Conservation (phyloP, 2,888 invertebrate genomes). For the Ophion ellenae region DNA sequence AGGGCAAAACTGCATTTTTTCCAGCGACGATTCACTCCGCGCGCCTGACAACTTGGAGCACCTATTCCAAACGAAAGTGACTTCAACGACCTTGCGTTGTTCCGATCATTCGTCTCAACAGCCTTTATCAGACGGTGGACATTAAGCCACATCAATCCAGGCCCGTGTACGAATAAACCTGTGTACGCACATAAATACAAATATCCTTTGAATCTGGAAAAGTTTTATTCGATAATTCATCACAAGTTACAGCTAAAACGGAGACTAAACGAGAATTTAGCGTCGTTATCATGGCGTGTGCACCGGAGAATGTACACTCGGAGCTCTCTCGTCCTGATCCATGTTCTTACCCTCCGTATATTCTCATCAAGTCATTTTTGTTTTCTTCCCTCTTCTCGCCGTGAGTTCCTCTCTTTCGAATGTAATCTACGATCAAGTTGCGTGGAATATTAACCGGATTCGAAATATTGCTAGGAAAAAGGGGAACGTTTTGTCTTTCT, state of each 20-base stretch:
- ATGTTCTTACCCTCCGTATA: not conserved
- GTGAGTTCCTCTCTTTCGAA: not conserved
- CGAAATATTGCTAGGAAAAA: conserved; percentile 7
- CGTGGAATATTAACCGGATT: conserved; percentile 45
- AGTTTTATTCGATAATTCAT: conserved; percentile 63
- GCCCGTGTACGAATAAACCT: not conserved
- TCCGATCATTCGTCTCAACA: not conserved
- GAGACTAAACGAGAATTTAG: conserved; percentile 55
- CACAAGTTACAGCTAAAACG: conserved; percentile 63
- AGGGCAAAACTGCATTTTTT: no score
- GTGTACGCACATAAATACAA: not conserved
- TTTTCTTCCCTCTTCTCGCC: not conserved
- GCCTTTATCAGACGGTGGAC: not conserved
- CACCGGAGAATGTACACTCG: conserved; percentile 17
- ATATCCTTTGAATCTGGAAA: conserved; percentile 50
- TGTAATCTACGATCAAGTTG: conserved; percentile 31
- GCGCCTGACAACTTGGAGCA: no score
- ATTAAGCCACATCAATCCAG: not conserved
- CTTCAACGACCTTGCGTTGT: no score
- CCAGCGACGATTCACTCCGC: no score
- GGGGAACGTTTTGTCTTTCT: conserved; percentile 28
- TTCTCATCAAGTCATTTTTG: conserved; percentile 26
- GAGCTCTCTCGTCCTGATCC: not conserved
- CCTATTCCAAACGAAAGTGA: no score
- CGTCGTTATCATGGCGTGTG: conserved; percentile 43